Percentiles rank a stretch among this genome's conserved stretches.
These are phyloP conservation scores for Tineola bisselliella DNA, from an alignment of 2,888 invertebrate genomes.

Conservation along the genomic window DNA sequence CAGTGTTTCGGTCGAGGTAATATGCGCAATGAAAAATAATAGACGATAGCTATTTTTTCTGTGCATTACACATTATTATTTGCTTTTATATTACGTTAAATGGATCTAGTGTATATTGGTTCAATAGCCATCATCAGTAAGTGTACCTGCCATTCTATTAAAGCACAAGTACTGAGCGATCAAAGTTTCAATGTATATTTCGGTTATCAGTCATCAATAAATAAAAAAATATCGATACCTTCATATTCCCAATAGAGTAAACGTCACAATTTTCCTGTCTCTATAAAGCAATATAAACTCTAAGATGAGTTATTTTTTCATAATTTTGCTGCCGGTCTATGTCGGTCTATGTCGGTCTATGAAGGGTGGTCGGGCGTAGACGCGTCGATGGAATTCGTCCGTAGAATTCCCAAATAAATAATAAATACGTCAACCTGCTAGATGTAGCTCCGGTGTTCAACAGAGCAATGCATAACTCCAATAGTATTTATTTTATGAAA, in stretches of 20 bases:
- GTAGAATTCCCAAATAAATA: constrained; percentile 64
- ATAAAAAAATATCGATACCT: not conserved
- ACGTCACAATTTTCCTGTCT: not conserved
- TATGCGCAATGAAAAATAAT: constrained; percentile 37
- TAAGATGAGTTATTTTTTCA: constrained; percentile 16
- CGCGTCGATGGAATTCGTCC: constrained; percentile 26
- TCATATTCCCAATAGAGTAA: not conserved
- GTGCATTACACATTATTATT: not conserved
- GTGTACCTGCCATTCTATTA: too few species aligned
- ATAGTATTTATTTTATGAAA: too few species aligned
- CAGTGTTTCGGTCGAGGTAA: constrained; percentile 49
- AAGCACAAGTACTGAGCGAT: too few species aligned
- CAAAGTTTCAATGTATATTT: too few species aligned
- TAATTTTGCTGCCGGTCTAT: constrained; percentile 1
- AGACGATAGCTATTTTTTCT: constrained; percentile 17
- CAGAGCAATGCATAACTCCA: constrained; percentile 1
- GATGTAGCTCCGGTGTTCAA: not conserved
- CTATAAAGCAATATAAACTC: not conserved
- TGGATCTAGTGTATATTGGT: too few species aligned
- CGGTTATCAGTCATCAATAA: not conserved
- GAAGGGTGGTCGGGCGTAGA: constrained; percentile 19
- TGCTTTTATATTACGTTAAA: not conserved
- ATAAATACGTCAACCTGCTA: constrained; percentile 50
- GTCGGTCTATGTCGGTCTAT: constrained; percentile 5
- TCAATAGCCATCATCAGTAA: too few species aligned